Conservation (phyloP, 2,797 vertebrate genomes). For the Okamejei kenojei region DNA sequence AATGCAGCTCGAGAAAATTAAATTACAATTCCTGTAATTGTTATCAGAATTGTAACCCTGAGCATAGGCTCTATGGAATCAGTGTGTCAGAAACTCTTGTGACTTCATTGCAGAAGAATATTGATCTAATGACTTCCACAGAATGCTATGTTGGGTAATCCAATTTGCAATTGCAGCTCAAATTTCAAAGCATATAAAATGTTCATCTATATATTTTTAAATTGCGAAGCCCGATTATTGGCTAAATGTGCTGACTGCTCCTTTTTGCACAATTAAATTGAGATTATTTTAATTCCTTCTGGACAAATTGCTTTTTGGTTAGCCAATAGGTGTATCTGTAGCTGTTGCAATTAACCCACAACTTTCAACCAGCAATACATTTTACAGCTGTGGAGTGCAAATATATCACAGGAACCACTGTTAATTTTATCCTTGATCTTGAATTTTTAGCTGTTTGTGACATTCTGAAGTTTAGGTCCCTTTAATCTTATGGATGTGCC, state of each 20-base stretch:
- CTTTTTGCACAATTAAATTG: not conserved
- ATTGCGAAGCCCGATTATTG: not conserved
- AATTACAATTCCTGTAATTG: not conserved
- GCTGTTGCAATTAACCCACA: not conserved
- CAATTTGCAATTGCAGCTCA: slow-evolving; percentile 1
- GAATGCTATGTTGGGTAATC: not conserved
- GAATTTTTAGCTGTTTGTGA: not conserved
- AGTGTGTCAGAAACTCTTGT: not conserved
- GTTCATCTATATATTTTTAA: not conserved
- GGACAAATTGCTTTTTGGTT: not conserved
- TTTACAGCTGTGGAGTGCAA: not conserved
- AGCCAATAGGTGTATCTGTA: not conserved
- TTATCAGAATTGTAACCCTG: not conserved
- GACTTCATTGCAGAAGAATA: slow-evolving; percentile 3
- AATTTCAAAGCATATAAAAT: slow-evolving; percentile 1
- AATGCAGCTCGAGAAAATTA: not conserved
- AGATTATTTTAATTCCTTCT: not conserved
- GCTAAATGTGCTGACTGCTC: slow-evolving; percentile 5
- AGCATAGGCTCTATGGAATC: not conserved
- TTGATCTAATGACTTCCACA: not conserved
- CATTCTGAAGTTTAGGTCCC: not conserved
- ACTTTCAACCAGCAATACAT: not conserved
- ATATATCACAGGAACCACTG: not conserved
- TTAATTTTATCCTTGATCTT: not conserved
- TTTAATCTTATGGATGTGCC: not conserved